These are phyloP conservation scores for Xiphorhynchus elegans DNA, from an alignment of 2,113 vertebrate species.

Conservation along the genomic window DNA sequence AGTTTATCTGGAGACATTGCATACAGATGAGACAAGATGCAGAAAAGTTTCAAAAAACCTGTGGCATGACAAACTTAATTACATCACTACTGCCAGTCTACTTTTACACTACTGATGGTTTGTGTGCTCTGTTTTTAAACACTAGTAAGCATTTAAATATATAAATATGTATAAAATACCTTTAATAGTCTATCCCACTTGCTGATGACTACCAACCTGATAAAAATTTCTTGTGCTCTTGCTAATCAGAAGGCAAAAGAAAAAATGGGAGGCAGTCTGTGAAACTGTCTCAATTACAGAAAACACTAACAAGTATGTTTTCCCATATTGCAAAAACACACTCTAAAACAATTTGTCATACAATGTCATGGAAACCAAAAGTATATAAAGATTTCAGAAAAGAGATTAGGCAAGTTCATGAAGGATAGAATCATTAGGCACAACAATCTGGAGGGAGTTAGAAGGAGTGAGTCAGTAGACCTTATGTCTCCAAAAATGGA, in stretches of 20 bases:
- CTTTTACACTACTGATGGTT: fast-evolving
- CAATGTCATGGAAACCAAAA: background rate
- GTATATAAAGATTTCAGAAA: background rate
- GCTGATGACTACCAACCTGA: background rate
- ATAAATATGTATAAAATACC: background rate
- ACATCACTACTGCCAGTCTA: background rate
- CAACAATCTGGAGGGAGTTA: background rate
- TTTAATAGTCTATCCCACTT: background rate
- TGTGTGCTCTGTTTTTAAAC: background rate
- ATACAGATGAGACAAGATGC: background rate
- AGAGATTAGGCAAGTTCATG: background rate
- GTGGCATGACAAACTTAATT: background rate
- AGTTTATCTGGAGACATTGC: background rate
- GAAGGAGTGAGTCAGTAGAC: background rate
- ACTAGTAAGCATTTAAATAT: background rate
- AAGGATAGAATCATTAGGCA: background rate
- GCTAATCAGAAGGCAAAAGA: background rate
- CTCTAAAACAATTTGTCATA: background rate
- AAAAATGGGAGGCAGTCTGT: background rate
- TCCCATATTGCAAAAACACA: background rate
- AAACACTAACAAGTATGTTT: background rate
- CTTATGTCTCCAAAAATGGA: background rate
- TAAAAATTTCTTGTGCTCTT: background rate
- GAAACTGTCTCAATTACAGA: background rate
- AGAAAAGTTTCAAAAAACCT: background rate